phyloP scores from a whole-genome alignment of 2,888 invertebrate species.

The Andrena haemorrhoa region DNA sequence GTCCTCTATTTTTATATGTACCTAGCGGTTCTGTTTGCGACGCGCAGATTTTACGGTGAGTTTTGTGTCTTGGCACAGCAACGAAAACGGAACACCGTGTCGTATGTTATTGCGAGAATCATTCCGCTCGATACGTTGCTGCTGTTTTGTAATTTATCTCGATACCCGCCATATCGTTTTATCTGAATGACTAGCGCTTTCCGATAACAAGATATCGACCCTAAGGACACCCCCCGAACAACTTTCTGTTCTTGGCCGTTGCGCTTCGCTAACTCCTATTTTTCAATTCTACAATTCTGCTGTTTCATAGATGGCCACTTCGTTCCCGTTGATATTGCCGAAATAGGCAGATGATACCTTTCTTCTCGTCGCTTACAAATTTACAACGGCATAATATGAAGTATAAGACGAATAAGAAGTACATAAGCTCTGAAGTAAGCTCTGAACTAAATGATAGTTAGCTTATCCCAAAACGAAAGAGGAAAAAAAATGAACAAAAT shows the following conservation, averaged over 20 bases:
- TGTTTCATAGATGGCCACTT: background rate
- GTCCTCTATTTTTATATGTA: slow-evolving; percentile 17
- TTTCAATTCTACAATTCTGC: slow-evolving; percentile 24
- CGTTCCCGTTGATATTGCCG: background rate
- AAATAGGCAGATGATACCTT: background rate
- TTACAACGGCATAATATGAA: background rate
- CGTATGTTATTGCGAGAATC: slow-evolving; percentile 45
- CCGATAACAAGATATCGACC: slow-evolving; percentile 71
- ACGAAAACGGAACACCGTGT: slow-evolving; percentile 2
- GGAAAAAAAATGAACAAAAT: slow-evolving; percentile 4
- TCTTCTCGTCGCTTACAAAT: background rate
- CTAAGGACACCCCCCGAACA: slow-evolving; percentile 29
- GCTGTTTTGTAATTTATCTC: slow-evolving; percentile 66
- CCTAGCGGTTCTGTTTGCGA: background rate
- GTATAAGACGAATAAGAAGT: too few relatives aligned
- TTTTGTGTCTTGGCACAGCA: slow-evolving; percentile 3
- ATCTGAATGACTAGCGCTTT: slow-evolving; percentile 62
- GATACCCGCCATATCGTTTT: slow-evolving; percentile 62
- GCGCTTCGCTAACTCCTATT: slow-evolving; percentile 20
- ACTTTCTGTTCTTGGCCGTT: slow-evolving; percentile 11
- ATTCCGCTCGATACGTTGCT: slow-evolving; percentile 13
- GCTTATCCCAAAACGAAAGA: background rate
- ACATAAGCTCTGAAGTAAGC: too few relatives aligned
- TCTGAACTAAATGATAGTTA: too few relatives aligned
- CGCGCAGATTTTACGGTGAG: slow-evolving; percentile 30